Evolutionary conservation across 2,797 vertebrate species (phyloP).

Genomic region (Melanotaenia parkinsoni): DNA sequence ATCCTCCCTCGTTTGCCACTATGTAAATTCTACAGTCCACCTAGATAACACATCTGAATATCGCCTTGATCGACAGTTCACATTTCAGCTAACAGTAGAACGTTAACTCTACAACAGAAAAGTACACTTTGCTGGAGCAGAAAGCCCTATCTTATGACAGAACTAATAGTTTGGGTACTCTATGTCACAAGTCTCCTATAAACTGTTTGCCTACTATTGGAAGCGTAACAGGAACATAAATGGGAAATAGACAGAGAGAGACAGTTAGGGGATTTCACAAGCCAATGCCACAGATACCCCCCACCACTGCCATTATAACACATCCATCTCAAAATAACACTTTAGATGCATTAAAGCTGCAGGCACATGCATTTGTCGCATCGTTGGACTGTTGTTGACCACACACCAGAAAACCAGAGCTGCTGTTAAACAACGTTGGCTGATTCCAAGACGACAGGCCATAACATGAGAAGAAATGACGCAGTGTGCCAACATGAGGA

Average conservation of each 20-base stretch:
- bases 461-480: background rate
- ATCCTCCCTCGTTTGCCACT: constrained; percentile 3
- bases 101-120: background rate
- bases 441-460: constrained; percentile 3
- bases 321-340: constrained; percentile 74
- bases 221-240: constrained; percentile 38
- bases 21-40: constrained; percentile 50
- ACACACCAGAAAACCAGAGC: constrained; percentile 17
- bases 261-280: constrained; percentile 32
- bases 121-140: constrained; percentile 29
- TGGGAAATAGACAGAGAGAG: constrained; percentile 22
- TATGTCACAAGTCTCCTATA: constrained; percentile 75
- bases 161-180: constrained; percentile 52
- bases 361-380: constrained; percentile 12
- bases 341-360: constrained; percentile 43
- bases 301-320: constrained; percentile 53
- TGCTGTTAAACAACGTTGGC: constrained; percentile 4
- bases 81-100: constrained; percentile 11
- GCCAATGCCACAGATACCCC: constrained; percentile 52
- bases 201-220: constrained; percentile 42
- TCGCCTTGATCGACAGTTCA: constrained; percentile 23
- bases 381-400: constrained; percentile 14
- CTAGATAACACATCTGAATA: constrained; percentile 37
- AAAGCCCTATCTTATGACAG: constrained; percentile 1
- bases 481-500: background rate